A percentile compares a stretch with the other conserved stretches of the same genome.
phyloP scores from a whole-genome alignment of 2,797 vertebrate species.

The Myotis vivesi region DNA sequence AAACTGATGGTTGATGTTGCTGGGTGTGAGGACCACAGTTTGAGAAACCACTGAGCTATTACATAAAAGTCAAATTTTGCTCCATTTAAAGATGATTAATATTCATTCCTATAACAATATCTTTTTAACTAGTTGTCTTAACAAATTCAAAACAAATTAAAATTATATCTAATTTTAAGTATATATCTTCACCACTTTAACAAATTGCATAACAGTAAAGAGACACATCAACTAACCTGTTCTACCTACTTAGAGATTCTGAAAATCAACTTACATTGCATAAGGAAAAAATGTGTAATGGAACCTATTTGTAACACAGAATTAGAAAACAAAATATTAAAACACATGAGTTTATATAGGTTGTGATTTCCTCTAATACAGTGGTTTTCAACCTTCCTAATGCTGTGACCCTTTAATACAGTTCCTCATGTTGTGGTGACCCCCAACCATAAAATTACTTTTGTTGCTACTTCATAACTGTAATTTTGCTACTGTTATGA shows the following conservation, averaged over 20 bases:
- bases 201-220: conserved; percentile 12
- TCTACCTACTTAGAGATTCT: not conserved
- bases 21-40: not conserved
- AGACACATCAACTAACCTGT: fast-evolving
- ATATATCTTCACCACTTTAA: conserved; percentile 45
- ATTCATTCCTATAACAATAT: conserved; percentile 1
- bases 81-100: conserved; percentile 68
- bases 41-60: not conserved
- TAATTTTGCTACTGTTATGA: too few species aligned
- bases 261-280: conserved; percentile 2
- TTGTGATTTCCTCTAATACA: not conserved
- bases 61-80: conserved; percentile 39
- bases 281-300: not conserved
- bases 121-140: conserved; percentile 41
- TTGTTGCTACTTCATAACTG: too few species aligned
- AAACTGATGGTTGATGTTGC: not conserved
- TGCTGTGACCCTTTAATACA: too few species aligned
- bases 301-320: not conserved
- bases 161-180: conserved; percentile 39
- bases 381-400: too few species aligned
- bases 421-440: too few species aligned
- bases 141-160: conserved; percentile 40
- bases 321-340: not conserved
- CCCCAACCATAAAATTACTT: too few species aligned
- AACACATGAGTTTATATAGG: not conserved